Evolutionary conservation across 92 coral and sea anemone genomes (phyloP), one percentile per base, ranked within the genome.

Genomic region (Scolanthus callimorphus): DNA sequence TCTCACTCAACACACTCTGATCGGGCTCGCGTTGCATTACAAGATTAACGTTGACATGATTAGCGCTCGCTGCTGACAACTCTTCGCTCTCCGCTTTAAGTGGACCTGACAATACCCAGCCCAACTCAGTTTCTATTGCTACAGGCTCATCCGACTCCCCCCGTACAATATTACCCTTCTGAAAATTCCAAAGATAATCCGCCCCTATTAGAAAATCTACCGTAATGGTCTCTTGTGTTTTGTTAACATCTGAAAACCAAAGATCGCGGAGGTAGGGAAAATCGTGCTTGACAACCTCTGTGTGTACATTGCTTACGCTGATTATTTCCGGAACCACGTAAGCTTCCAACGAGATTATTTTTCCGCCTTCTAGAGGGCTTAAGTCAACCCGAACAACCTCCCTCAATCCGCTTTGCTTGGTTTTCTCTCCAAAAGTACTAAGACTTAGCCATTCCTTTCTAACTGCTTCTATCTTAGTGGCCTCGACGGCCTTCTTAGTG

Each of bases 41-140:
- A 27, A 57, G 15, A 34, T 34, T 34, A 10, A 46, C 60, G 3
- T 17, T 17, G n/a, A n/a, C n/a, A n/a, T n/a, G n/a, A n/a, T n/a
- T n/a, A n/a, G n/a, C n/a, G n/a, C n/a, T n/a, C n/a, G n/a, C n/a
- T n/a, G n/a, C n/a, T 17, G n/a, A 9, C 3, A 29, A 15, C 2
- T 20, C 8, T 6, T 17, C 60, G 27, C 27, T 68, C 17, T 26
- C 2, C 8, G 52, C 70, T 38, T 34, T 49, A 12, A 61, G 12
- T 2, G 83, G 89, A 11, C 81, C 74, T 39, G 82, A 74, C 67
- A 75, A 50, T 10, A 81, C 82, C 88, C 82, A 81, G 4, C 88
- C 88, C 25, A 81, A 22, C 3, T 43, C 10, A 3, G 82, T 74
- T 31, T 81, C 78, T 11, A 69, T 29, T 20, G 83, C 83, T 2